Evolutionary conservation across 2,797 vertebrate species (phyloP).

Genomic region (Selene dorsalis): DNA sequence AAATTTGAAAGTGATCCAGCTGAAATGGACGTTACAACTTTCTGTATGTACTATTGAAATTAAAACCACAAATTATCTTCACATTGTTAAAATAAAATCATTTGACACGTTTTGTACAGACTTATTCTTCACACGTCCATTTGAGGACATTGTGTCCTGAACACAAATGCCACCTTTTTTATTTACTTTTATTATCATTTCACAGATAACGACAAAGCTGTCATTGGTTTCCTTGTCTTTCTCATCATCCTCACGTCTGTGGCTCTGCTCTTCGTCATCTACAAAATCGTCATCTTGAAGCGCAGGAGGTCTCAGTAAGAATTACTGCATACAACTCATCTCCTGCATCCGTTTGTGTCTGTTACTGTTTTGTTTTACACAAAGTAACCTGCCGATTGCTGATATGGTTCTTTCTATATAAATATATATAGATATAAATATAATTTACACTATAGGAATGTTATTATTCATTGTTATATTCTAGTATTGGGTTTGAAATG

Average conservation of each 20-base stretch:
- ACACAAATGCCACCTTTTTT: background rate
- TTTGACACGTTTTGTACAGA: background rate
- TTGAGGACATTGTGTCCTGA: background rate
- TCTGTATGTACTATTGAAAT: conserved; percentile 53
- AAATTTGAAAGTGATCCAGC: accelerated
- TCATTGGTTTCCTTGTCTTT: conserved; percentile 89
- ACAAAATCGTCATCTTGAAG: conserved; percentile 91
- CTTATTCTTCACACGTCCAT: background rate
- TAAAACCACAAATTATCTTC: background rate
- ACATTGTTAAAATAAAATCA: background rate
- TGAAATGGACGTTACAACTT: accelerated
- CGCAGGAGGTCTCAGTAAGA: conserved; percentile 84
- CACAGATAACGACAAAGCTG: conserved; percentile 89
- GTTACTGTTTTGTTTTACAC: background rate
- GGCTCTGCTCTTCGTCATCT: conserved; percentile 89
- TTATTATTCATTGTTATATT: background rate
- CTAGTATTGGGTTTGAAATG: background rate
- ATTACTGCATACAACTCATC: background rate
- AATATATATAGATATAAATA: background rate
- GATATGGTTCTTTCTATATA: no score
- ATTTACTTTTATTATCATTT: conserved; percentile 23
- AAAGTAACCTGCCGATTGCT: background rate
- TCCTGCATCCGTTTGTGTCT: background rate
- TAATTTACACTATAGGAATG: no score
- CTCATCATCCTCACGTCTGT: conserved; percentile 89